phyloP scores from a whole-genome alignment of 2,888 invertebrate genomes.

The Plutella xylostella region DNA sequence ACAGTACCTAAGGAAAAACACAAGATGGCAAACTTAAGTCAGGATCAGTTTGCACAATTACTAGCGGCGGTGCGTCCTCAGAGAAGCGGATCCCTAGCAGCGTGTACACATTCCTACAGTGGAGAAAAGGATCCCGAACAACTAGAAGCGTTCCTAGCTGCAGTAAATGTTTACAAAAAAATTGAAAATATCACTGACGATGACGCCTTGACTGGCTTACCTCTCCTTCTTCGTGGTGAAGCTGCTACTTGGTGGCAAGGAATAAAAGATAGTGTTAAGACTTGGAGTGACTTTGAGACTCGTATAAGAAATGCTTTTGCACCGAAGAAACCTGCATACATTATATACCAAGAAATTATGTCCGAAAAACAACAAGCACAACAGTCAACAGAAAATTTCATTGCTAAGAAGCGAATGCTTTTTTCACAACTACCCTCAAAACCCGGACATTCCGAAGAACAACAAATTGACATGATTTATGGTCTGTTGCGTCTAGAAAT shows the following conservation, averaged over 20 bases:
- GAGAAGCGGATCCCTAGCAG: no score
- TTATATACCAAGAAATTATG: constrained; percentile 12
- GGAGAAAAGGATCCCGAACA: no score
- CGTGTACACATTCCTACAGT: no score
- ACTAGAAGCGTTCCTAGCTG: constrained; percentile 13
- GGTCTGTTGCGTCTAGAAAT: background rate
- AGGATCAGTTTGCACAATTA: no score
- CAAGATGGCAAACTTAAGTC: no score
- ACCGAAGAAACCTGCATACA: constrained; percentile 8
- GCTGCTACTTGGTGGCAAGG: no score
- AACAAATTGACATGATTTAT: constrained; percentile 6
- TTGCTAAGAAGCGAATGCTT: constrained; percentile 7
- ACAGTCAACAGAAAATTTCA: constrained; percentile 9
- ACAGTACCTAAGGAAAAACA: no score
- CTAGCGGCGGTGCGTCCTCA: no score
- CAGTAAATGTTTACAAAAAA: constrained; percentile 8
- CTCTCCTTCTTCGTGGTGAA: constrained; percentile 13
- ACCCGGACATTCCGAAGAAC: background rate
- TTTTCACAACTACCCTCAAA: constrained; percentile 9
- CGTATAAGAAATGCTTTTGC: constrained; percentile 11
- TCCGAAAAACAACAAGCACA: background rate
- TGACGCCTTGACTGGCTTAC: constrained; percentile 12
- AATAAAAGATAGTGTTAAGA: no score
- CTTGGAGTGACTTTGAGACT: constrained; percentile 15
- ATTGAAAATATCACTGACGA: constrained; percentile 11